phyloP scores from a whole-genome alignment of 2,888 invertebrate genomes.

The Scaptomyza caliginosa region DNA sequence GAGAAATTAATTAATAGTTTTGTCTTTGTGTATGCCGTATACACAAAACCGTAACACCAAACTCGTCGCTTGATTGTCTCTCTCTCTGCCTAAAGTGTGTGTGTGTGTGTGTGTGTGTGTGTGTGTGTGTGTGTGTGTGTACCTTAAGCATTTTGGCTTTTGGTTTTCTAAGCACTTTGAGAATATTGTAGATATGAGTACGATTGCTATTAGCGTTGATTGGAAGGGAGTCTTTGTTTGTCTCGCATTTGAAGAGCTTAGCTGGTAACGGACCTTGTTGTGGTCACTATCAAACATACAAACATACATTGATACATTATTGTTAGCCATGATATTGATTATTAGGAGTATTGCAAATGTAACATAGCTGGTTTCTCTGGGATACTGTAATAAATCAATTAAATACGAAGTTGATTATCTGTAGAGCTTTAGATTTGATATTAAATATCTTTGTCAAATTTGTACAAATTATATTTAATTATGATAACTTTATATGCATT shows the following conservation, averaged over 20 bases:
- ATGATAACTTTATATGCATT: not conserved
- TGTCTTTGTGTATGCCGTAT: slow-evolving; percentile 13
- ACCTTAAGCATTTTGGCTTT: slow-evolving; percentile 63
- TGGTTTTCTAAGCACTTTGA: slow-evolving; percentile 69
- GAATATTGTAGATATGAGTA: slow-evolving; percentile 30
- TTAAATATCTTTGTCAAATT: not conserved
- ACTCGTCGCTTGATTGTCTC: not conserved
- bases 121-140: slow-evolving; percentile 5
- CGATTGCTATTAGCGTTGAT: slow-evolving; percentile 71
- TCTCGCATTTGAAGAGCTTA: slow-evolving; percentile 48
- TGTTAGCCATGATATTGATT: not conserved
- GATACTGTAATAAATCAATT: not conserved
- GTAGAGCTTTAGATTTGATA: not conserved
- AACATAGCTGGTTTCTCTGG: not conserved
- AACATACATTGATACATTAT: not conserved
- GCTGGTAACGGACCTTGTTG: slow-evolving; percentile 45
- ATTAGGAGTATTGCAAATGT: slow-evolving; percentile 10
- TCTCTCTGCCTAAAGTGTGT: not conserved
- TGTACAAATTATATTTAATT: too few species aligned
- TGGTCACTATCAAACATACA: slow-evolving; percentile 38
- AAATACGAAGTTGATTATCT: not conserved
- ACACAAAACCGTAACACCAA: slow-evolving; percentile 1
- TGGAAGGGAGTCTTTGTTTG: slow-evolving; percentile 65
- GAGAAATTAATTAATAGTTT: slow-evolving; percentile 72
- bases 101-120: not conserved